Evolutionary conservation across 2,888 invertebrate genomes (phyloP).

Genomic region (Drosophila flavopinicola): DNA sequence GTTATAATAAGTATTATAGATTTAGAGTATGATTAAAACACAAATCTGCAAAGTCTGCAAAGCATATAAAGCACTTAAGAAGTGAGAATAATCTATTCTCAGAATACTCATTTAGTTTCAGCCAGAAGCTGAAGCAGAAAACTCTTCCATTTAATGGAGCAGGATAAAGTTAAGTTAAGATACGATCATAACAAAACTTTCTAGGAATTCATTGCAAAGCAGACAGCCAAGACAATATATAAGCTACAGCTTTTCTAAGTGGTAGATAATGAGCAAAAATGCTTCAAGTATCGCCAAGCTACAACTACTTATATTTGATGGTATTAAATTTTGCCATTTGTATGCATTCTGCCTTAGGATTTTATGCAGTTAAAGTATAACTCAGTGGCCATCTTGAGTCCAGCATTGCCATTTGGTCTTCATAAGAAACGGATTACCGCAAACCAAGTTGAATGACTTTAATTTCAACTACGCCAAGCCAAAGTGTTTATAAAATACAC

Average conservation of each 20-base stretch:
- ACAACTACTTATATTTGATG: too few relatives aligned
- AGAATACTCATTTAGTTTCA: neutral
- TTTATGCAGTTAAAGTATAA: neutral
- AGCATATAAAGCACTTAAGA: too few relatives aligned
- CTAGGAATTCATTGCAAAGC: neutral
- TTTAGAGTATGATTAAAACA: neutral
- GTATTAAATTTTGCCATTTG: neutral
- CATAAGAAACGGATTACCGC: constrained; percentile 17
- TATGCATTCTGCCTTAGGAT: neutral
- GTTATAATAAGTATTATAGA: too few relatives aligned
- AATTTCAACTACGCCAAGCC: constrained; percentile 17
- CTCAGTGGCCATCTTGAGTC: neutral
- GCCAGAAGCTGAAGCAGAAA: neutral
- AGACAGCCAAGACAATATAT: neutral
- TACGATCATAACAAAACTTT: neutral
- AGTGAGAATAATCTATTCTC: neutral
- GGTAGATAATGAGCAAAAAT: neutral
- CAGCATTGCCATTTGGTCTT: constrained; percentile 1
- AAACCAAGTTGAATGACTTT: constrained; percentile 24
- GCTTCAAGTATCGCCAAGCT: too few relatives aligned
- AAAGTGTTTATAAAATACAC: constrained; percentile 4
- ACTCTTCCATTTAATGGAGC: neutral
- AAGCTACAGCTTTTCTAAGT: too few relatives aligned
- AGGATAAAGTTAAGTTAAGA: too few relatives aligned
- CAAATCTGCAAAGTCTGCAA: neutral